Base-by-base conservation (phyloP, 2,888 invertebrate species). In the Apamea anceps region DNA sequence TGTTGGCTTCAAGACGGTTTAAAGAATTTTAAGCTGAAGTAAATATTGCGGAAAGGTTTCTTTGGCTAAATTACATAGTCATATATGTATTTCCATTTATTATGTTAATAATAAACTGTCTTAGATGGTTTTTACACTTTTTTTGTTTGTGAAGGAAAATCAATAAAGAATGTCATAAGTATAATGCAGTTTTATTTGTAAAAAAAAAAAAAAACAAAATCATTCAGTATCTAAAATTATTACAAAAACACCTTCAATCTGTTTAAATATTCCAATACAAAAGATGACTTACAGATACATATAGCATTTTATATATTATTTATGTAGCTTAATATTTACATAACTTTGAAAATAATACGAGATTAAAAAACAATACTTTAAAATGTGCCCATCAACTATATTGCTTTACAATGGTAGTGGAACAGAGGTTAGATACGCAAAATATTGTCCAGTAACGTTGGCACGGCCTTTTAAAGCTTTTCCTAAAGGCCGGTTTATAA, bases 131-230 rank as follows among this genome's bases (percentile, higher is more conserved):
- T 75, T 70, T 77, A 79, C 72, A 84, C 70, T 87, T 90, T 91
- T 90, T 91, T 91, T 88, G 93, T 93, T 93, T 94, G 94, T 95
- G 96, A 94, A 95, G 96, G 96, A 95, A 96, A 95, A 95, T 93
- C 95, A 96, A 96, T 96, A 96, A 96, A 96, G 93, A 93, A 91
- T 93, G 92, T 93, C 93, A 93, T 92, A 85, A 90, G 86, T 90
- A 86, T 89, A 88, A 84, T 84, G 85, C 84, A 68, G 80, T 90
- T 88, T 91, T 90, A 87, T 91, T 91, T 89, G 73, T 82, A 79
- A 81, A 81, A 81, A 73, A 32, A 37, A 37, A 37, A 37, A 37
- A 42, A 42, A 54, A 82, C 76, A 74, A 76, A 68, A 81, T 83
- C 70, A 74, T 83, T 68, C 28, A 77, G 72, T 51, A 81, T 81